A percentile compares a stretch with the other conserved stretches of the same genome.
phyloP scores from a whole-genome alignment of 2,888 invertebrate genomes.

The Acanthococcus lagerstroemiae region DNA sequence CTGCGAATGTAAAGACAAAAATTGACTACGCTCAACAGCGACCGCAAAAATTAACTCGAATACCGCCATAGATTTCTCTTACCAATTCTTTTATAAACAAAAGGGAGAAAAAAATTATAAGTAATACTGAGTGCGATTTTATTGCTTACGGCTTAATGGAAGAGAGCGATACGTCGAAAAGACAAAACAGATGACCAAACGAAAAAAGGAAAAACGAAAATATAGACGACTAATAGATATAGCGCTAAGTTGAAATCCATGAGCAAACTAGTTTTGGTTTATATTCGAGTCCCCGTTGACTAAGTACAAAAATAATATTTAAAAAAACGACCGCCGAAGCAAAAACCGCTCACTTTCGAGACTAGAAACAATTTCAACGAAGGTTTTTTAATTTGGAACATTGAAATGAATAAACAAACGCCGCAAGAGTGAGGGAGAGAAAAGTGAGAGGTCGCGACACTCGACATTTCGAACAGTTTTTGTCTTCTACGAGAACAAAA shows the following conservation, averaged over 20 bases:
- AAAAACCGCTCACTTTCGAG: neutral
- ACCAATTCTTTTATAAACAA: no score
- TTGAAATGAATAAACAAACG: neutral
- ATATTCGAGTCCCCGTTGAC: conserved; percentile 18
- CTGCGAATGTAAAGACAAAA: conserved; percentile 12
- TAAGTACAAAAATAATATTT: neutral
- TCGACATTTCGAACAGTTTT: neutral
- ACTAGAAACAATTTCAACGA: neutral
- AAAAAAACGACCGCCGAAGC: neutral
- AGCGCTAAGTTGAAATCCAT: conserved; percentile 28
- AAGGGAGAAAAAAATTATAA: no score
- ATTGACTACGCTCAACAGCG: conserved; percentile 22
- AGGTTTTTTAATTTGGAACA: neutral
- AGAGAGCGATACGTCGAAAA: conserved; percentile 23
- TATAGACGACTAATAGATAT: no score
- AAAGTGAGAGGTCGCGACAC: neutral
- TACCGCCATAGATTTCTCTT: no score
- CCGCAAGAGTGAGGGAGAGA: conserved; percentile 5
- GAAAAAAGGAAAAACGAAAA: neutral
- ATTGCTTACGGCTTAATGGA: conserved; percentile 28
- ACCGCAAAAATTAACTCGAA: no score
- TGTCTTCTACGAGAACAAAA: neutral
- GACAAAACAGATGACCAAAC: neutral
- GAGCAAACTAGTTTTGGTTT: conserved; percentile 30
- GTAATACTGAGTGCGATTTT: conserved; percentile 27